Evolutionary conservation across 1,140 invertebrate species (phyloP).

Genomic region (Megathymus violae): DNA sequence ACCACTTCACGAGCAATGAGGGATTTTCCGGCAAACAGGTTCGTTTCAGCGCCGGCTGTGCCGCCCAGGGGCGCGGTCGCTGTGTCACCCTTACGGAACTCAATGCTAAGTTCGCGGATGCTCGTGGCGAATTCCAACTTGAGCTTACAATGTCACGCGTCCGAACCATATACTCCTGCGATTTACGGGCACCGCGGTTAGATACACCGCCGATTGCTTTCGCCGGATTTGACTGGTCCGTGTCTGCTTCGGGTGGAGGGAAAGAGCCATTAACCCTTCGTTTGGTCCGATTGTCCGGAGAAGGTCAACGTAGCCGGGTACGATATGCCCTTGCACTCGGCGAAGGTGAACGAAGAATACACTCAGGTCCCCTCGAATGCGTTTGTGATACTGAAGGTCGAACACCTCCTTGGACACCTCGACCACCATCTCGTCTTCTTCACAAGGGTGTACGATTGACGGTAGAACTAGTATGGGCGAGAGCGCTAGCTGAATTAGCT

Average conservation of each 20-base stretch:
- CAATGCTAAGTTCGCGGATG: constrained; percentile 90
- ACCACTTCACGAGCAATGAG: constrained; percentile 94
- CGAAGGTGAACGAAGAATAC: constrained; percentile 88
- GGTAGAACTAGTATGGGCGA: constrained; percentile 80
- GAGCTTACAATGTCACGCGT: constrained; percentile 92
- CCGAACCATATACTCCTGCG: constrained; percentile 90
- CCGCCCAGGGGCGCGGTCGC: constrained; percentile 90
- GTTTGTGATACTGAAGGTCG: constrained; percentile 90
- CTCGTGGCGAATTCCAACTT: constrained; percentile 93
- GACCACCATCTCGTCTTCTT: constrained; percentile 74
- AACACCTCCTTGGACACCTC: constrained; percentile 89
- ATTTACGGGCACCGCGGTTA: constrained; percentile 85
- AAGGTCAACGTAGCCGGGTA: constrained; percentile 92
- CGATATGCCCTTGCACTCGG: constrained; percentile 90
- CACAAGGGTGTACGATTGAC: constrained; percentile 69
- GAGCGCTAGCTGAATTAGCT: constrained; percentile 90
- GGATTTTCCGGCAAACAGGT: constrained; percentile 91
- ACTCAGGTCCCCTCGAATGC: constrained; percentile 92
- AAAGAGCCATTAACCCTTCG: constrained; percentile 85
- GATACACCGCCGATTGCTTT: constrained; percentile 76
- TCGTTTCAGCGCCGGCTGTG: constrained; percentile 88
- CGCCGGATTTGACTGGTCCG: constrained; percentile 93
- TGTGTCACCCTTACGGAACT: constrained; percentile 92
- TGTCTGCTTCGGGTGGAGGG: constrained; percentile 89
- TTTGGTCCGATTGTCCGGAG: constrained; percentile 90